Evolutionary conservation across 2,888 invertebrate genomes (phyloP).

Genomic region (Drosophila melanosoma): DNA sequence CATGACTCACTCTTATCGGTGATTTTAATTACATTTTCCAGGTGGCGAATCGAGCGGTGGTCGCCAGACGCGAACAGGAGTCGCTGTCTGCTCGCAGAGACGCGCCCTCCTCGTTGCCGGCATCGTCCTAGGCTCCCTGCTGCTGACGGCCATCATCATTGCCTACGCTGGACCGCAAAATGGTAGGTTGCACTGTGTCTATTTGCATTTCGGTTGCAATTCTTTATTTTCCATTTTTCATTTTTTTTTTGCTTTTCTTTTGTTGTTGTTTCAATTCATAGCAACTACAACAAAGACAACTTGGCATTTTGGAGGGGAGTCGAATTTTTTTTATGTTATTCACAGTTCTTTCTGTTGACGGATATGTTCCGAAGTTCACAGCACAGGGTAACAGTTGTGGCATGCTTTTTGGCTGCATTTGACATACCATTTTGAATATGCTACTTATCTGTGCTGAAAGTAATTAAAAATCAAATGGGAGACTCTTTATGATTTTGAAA

Average conservation of each 20-base stretch:
- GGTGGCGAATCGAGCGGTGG: constrained; percentile 85
- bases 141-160: constrained; percentile 93
- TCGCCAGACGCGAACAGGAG: constrained; percentile 86
- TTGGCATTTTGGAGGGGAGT: background rate
- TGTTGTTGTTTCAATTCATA: constrained; percentile 52
- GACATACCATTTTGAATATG: background rate
- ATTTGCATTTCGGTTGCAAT: constrained; percentile 59
- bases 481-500: background rate
- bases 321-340: background rate
- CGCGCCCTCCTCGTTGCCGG: constrained; percentile 93
- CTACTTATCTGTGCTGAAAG: background rate
- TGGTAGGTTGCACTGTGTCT: constrained; percentile 86
- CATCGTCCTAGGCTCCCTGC: constrained; percentile 91
- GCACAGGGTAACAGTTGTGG: constrained; percentile 22
- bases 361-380: constrained; percentile 28
- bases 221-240: constrained; percentile 32
- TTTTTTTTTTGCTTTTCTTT: constrained; percentile 29
- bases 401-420: background rate
- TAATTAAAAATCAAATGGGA: background rate
- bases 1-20: constrained; percentile 18
- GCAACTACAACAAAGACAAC: constrained; percentile 39
- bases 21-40: constrained; percentile 81
- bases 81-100: constrained; percentile 94
- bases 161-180: constrained; percentile 96
- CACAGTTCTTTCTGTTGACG: constrained; percentile 26